Evolutionary conservation across 2,888 invertebrate genomes (phyloP).

Genomic region (Halictus ligatus): DNA sequence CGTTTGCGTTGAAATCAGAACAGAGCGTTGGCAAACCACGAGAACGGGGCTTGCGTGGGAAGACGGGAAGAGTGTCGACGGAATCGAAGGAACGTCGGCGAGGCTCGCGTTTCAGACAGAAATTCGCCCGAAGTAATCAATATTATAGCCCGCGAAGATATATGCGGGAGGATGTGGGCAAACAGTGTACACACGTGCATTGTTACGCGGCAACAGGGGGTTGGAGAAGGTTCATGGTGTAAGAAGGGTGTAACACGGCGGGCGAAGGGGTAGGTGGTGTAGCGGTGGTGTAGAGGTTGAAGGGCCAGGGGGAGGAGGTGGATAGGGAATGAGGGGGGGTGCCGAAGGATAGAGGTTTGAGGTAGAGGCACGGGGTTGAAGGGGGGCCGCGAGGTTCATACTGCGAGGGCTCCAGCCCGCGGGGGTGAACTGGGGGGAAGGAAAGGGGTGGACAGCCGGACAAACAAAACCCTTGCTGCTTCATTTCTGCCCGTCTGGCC

Average conservation of each 20-base stretch:
- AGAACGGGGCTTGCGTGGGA: background rate
- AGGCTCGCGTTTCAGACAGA: slow-evolving; percentile 61
- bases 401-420: slow-evolving; percentile 65
- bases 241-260: slow-evolving; percentile 52
- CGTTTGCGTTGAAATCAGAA: background rate
- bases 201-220: slow-evolving; percentile 72
- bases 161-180: slow-evolving; percentile 78
- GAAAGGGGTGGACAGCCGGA: slow-evolving; percentile 83
- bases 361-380: slow-evolving; percentile 63
- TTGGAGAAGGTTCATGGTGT: slow-evolving; percentile 43
- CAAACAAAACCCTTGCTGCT: slow-evolving; percentile 84
- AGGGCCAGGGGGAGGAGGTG: slow-evolving; percentile 49
- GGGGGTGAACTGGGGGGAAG: slow-evolving; percentile 75
- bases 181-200: slow-evolving; percentile 79
- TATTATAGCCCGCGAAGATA: slow-evolving; percentile 79
- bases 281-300: slow-evolving; percentile 50
- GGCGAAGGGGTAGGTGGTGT: slow-evolving; percentile 41
- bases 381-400: slow-evolving; percentile 68
- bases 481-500: slow-evolving; percentile 84
- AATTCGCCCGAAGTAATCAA: slow-evolving; percentile 81
- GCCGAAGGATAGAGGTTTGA: slow-evolving; percentile 58
- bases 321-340: slow-evolving; percentile 30
- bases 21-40: background rate
- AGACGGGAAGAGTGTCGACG: slow-evolving; percentile 3
- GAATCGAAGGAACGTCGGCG: slow-evolving; percentile 55